Evolutionary conservation across 1,140 invertebrate genomes (phyloP), one percentile per base, ranked within the genome.

Genomic region (Drosophila jambulina): DNA sequence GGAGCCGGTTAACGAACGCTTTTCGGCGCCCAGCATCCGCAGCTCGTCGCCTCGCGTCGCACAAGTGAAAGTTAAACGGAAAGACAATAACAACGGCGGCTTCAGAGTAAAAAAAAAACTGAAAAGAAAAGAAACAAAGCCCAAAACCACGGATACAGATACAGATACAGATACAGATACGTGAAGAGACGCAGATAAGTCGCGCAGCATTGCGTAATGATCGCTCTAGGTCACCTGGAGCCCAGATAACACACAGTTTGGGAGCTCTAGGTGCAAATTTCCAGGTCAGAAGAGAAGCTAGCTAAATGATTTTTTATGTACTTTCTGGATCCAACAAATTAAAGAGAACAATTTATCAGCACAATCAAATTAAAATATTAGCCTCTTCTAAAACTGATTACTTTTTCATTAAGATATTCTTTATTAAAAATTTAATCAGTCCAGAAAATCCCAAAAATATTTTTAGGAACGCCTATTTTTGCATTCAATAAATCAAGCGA

Each of bases 51-150:
- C 32, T 69, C 56, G 71, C 75, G 21, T 36, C 42, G 53, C 80
- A 49, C 76, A 76, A 90, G 85, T 90, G 85, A 90, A 90, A 90
- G 85, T 90, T 82, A 56, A 90, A 82, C 64, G 71, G 36, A 65
- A 45, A 56, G 51, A 61, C 74, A 78, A 64, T 43, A 62, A 49
- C 60, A 71, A 51, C 63, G 59, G 78, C 53, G 34, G 61, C 61
- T 64, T 64, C 56, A 40, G 34, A 63, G 25, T 21, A 32, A 15
- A 38, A 74, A 60, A 53, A 63, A 56, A 70, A 19, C 29, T 0
- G 9, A 51, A 51, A 61, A 57, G 43, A 69, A 69, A 78, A 82
- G 46, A 65, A 45, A 70, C 69, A 68, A 86, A 70, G 64, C 25
- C 25, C 48, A n/a, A 7, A 45, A 64, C 64, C 69, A 54, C 68